A percentile compares a stretch with the other conserved stretches of the same genome.
Conservation (phyloP, 2,888 invertebrate species). For the Pilophorus perplexus region DNA sequence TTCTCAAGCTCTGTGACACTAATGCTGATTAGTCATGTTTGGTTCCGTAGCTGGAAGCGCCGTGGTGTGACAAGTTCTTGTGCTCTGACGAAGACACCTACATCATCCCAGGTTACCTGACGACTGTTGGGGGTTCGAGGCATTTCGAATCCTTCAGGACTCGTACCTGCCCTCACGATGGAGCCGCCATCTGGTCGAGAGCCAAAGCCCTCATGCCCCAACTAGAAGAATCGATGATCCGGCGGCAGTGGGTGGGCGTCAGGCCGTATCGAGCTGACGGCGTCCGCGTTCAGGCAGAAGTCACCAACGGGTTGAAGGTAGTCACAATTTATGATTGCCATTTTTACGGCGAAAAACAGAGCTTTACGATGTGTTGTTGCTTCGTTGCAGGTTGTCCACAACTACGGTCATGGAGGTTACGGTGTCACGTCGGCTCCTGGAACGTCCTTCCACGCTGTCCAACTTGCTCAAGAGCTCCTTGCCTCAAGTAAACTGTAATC, state of each 20-base stretch:
- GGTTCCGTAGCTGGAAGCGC: slow-evolving; percentile 65
- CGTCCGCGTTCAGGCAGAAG: slow-evolving; percentile 70
- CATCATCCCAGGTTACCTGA: slow-evolving; percentile 72
- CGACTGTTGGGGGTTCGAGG: slow-evolving; percentile 82
- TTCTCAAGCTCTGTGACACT: not conserved
- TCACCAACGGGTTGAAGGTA: slow-evolving; percentile 47
- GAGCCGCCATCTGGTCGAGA: slow-evolving; percentile 72
- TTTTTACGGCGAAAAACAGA: no score
- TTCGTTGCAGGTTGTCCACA: slow-evolving; percentile 71
- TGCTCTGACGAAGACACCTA: slow-evolving; percentile 85
- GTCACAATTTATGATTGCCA: no score
- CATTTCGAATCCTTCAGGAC: slow-evolving; percentile 75
- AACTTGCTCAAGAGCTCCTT: slow-evolving; percentile 12
- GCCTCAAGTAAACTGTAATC: slow-evolving; percentile 9
- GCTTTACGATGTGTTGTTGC: slow-evolving; percentile 3
- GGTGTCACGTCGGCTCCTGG: slow-evolving; percentile 89
- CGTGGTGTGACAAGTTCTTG: slow-evolving; percentile 86
- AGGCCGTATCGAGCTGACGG: slow-evolving; percentile 74
- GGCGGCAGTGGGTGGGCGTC: slow-evolving; percentile 69
- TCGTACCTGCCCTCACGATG: slow-evolving; percentile 67
- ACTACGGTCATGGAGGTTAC: slow-evolving; percentile 94
- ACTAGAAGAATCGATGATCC: slow-evolving; percentile 57
- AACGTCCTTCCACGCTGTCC: slow-evolving; percentile 69
- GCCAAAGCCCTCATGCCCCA: slow-evolving; percentile 73
- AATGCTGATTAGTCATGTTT: slow-evolving; percentile 7